Percentiles rank a stretch among this genome's conserved stretches.
Conservation (phyloP, 2,113 vertebrate genomes). For the Procavia capensis region DNA sequence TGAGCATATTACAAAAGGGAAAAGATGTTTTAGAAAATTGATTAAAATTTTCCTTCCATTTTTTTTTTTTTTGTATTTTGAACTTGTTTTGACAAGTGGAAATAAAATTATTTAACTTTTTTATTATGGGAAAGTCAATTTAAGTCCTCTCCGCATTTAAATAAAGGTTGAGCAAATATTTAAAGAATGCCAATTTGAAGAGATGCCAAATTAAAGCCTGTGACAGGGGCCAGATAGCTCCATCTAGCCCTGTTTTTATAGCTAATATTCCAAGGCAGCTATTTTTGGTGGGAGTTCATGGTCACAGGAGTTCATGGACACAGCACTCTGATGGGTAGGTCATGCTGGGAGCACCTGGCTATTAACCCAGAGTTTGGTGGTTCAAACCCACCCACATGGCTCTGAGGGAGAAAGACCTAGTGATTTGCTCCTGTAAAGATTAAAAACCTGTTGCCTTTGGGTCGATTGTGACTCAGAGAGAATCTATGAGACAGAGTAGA, state of each 20-base stretch:
- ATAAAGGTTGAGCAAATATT: conserved; percentile 26
- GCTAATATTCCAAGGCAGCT: neutral
- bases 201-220: neutral
- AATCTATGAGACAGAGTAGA: no score
- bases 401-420: neutral
- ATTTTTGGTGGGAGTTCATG: conserved; percentile 14
- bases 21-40: conserved; percentile 20
- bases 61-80: neutral
- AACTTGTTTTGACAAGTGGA: conserved; percentile 35
- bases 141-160: neutral
- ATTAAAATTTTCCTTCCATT: neutral
- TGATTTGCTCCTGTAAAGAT: neutral
- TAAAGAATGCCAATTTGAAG: neutral
- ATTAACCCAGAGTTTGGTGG: neutral
- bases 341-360: neutral
- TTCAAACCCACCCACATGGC: neutral
- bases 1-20: conserved; percentile 49
- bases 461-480: no score
- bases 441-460: no score
- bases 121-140: neutral
- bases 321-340: neutral
- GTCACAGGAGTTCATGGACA: conserved; percentile 14
- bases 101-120: conserved; percentile 10
- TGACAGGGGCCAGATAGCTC: neutral
- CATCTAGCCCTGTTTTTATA: neutral